These are phyloP conservation scores for Pemphigus obesinymphae DNA, from an alignment of 1,140 invertebrate genomes.

Conservation along the genomic window DNA sequence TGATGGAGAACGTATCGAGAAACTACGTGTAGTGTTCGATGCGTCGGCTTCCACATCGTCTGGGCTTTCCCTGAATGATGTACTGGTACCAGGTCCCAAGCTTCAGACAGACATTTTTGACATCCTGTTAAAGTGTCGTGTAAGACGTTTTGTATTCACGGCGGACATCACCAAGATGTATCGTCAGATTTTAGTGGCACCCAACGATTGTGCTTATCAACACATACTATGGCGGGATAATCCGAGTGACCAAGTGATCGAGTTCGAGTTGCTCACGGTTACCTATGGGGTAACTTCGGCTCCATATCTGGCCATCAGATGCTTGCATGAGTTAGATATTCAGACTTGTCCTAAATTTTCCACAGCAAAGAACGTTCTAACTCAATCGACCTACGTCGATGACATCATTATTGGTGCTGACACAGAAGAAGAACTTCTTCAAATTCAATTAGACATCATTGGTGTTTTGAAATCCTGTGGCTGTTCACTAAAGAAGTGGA, in stretches of 20 bases:
- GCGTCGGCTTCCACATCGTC: too few relatives aligned
- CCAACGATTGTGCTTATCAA: conserved; percentile 47
- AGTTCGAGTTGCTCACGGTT: conserved; percentile 47
- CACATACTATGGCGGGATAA: conserved; percentile 49
- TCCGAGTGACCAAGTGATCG: conserved; percentile 44
- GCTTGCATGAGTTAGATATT: conserved; percentile 49
- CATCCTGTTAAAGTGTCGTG: too few relatives aligned
- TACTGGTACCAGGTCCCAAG: too few relatives aligned
- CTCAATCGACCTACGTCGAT: conserved; percentile 45
- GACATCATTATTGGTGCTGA: conserved; percentile 43
- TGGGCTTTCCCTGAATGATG: too few relatives aligned
- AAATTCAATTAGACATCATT: conserved; percentile 43
- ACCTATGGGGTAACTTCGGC: conserved; percentile 49
- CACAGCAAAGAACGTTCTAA: conserved; percentile 30
- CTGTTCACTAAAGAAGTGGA: conserved; percentile 48
- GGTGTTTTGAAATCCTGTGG: conserved; percentile 42
- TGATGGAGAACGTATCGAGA: too few relatives aligned
- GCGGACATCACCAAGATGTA: conserved; percentile 48
- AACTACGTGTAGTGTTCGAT: too few relatives aligned
- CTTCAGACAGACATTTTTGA: too few relatives aligned
- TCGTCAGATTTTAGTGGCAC: conserved; percentile 30
- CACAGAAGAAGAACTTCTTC: conserved; percentile 43
- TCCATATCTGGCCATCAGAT: conserved; percentile 48
- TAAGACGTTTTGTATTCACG: too few relatives aligned
- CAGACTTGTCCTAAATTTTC: conserved; percentile 46